A percentile compares a stretch with the other conserved stretches of the same genome.
Conservation (phyloP, 2,113 vertebrate species). For the Petroica traversi region DNA sequence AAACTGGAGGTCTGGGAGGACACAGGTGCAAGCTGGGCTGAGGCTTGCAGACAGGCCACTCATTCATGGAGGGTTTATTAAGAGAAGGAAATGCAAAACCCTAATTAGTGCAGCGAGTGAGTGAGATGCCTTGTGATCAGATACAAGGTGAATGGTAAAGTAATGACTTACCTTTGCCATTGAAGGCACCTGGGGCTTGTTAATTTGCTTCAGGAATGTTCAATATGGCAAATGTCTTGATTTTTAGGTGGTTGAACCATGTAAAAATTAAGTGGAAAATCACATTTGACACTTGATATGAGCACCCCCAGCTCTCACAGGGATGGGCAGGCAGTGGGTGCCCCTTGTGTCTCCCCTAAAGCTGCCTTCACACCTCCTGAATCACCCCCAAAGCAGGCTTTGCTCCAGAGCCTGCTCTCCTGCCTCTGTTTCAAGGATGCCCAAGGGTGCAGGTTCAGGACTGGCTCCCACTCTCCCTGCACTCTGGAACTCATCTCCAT, state of each 20-base stretch:
- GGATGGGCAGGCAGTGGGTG: neutral
- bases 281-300: neutral
- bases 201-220: neutral
- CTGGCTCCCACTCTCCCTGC: fast-evolving
- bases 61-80: neutral
- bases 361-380: neutral
- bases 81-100: neutral
- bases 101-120: slow-evolving; percentile 10
- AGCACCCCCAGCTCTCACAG: neutral
- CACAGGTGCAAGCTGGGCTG: neutral
- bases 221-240: neutral
- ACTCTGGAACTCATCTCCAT: fast-evolving
- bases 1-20: neutral
- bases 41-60: neutral
- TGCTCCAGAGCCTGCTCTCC: too few relatives aligned
- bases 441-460: neutral
- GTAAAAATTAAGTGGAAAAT: neutral
- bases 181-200: neutral
- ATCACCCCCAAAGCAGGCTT: neutral
- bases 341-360: neutral
- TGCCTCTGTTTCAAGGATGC: neutral
- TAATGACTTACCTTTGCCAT: neutral
- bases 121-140: slow-evolving; percentile 11
- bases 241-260: neutral
- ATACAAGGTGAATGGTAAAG: neutral